Evolutionary conservation across 2,888 invertebrate species (phyloP), one percentile per base, ranked within the genome.

Genomic region (Tiliacea aurago): DNA sequence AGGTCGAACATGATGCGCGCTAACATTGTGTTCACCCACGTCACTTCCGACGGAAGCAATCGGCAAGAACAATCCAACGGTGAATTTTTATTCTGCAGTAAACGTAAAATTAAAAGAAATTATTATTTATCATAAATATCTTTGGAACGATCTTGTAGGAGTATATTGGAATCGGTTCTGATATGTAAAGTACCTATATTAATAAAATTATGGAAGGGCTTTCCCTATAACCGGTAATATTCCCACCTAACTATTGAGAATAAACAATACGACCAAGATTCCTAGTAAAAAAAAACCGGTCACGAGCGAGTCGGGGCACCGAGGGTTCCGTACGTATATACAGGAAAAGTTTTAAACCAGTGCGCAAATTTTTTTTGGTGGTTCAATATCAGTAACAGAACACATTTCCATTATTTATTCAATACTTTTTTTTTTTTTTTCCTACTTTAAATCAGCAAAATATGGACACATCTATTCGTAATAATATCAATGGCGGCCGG

Each of bases 1-100:
- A 98, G 97, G 93, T 99, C 99, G 93, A 97, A 99, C 86, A 98
- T 96, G 58, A 99, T 94, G 68, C 99, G 96, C 49, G 98, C 98
- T 41, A 98, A 86, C 76, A 98, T 89, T 23, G 98, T 97, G 95
- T 99, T 99, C 83, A 98, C 90, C 98, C 98, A 98, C 81, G 97
- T 93, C 80, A 97, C 95, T 80, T 97, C 97, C n/a, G 94, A 91
- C 3, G 95, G 95, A 62, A 96, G 89, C 78, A 92, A 76, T 53
- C 93, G 92, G 77, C 95, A 95, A 15, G 90, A 82, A 86, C 95
- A 95, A 9, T 90, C 86, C 0, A 88, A 62, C 0, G 90, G 78
- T 0, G 90, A 73, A 47, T 58, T 79, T 55, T 83, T 81, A 11
- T 61, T 79, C 83, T 81, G 55, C 10, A 43, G 68, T 20, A 9